Conservation (phyloP, 2,113 vertebrate genomes). For the Paedocypris sp. region DNA sequence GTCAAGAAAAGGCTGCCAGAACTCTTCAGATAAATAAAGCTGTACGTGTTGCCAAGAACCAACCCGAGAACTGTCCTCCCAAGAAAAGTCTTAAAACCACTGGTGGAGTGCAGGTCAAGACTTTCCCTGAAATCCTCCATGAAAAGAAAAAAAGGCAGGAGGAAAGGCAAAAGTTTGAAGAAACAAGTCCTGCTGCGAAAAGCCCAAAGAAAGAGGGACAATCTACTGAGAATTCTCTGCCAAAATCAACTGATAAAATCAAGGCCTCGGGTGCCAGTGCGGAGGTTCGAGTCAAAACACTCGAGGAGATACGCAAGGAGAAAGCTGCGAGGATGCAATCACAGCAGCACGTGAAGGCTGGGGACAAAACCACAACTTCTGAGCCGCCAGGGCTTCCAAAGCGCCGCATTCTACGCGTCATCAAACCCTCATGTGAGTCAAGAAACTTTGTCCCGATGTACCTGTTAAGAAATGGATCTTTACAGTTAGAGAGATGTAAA, state of each 20-base stretch:
- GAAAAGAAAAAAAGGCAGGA: slow-evolving; percentile 68
- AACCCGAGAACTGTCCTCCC: slow-evolving; percentile 29
- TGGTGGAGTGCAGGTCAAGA: slow-evolving; percentile 46
- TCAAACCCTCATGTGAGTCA: slow-evolving; percentile 55
- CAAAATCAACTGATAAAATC: slow-evolving; percentile 2
- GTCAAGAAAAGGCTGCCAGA: slow-evolving; percentile 70
- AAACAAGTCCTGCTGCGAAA: neutral
- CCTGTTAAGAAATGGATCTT: no score
- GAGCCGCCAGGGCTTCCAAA: slow-evolving; percentile 26
- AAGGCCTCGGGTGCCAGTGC: slow-evolving; percentile 8
- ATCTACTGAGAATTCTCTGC: neutral
- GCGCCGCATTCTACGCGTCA: slow-evolving; percentile 48
- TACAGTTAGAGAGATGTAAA: no score
- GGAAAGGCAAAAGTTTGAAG: slow-evolving; percentile 48
- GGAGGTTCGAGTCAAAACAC: slow-evolving; percentile 73
- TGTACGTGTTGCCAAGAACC: slow-evolving; percentile 18
- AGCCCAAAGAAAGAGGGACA: slow-evolving; percentile 10
- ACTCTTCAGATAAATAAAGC: slow-evolving; percentile 44
- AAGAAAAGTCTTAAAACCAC: slow-evolving; percentile 33
- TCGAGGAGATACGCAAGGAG: slow-evolving; percentile 86
- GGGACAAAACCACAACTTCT: slow-evolving; percentile 6
- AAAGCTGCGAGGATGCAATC: slow-evolving; percentile 71
- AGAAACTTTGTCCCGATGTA: slow-evolving; percentile 26
- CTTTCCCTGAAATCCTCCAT: slow-evolving; percentile 62
- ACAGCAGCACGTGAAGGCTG: slow-evolving; percentile 14